These are phyloP conservation scores for Globia sparganii DNA, from an alignment of 2,888 invertebrate species.

Conservation along the genomic window DNA sequence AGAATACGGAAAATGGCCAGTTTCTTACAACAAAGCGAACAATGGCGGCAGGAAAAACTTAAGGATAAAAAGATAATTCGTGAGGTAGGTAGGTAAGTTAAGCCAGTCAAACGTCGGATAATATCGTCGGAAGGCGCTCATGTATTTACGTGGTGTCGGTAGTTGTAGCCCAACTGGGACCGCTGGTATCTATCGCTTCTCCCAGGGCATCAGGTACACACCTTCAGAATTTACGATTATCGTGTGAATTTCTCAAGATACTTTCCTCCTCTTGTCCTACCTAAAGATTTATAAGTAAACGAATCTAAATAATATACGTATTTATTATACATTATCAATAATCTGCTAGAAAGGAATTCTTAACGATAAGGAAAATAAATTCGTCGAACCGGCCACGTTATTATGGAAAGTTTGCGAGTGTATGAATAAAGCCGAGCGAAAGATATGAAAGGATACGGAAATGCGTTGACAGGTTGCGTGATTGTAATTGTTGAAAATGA, in stretches of 20 bases:
- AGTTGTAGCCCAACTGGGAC: constrained; percentile 43
- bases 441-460: constrained; percentile 42
- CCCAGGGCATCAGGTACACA: constrained; percentile 49
- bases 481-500: constrained; percentile 54
- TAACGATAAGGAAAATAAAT: constrained; percentile 53
- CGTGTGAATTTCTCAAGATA: constrained; percentile 30
- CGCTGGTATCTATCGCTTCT: constrained; percentile 40
- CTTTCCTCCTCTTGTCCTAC: constrained; percentile 25
- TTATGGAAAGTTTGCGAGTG: constrained; percentile 40
- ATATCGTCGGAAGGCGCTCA: constrained; percentile 34
- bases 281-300: constrained; percentile 23
- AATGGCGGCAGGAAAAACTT: constrained; percentile 29
- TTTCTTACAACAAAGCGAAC: constrained; percentile 48
- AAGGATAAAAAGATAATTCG: constrained; percentile 40
- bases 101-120: constrained; percentile 42
- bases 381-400: constrained; percentile 24
- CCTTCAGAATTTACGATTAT: constrained; percentile 54
- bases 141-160: constrained; percentile 48
- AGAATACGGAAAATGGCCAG: constrained; percentile 38
- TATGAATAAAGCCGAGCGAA: constrained; percentile 45
- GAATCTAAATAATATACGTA: constrained; percentile 38
- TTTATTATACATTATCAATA: constrained; percentile 43
- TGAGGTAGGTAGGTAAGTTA: constrained; percentile 34
- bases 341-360: constrained; percentile 35
- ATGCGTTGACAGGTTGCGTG: constrained; percentile 37